phyloP scores from a whole-genome alignment of 2,113 vertebrate species.

The Puma concolor region DNA sequence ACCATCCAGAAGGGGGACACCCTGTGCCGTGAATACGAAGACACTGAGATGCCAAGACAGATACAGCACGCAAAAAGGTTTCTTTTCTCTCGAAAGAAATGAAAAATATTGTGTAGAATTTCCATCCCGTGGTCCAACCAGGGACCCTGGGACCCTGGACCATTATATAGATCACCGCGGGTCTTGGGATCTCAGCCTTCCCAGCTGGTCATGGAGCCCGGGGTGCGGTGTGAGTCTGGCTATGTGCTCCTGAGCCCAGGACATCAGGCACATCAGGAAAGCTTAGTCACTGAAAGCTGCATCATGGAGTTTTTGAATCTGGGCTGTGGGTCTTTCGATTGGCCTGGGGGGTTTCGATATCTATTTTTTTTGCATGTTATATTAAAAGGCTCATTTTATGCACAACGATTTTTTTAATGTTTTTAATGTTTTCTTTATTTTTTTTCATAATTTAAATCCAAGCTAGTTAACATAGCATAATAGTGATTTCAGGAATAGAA shows the following conservation, averaged over 20 bases:
- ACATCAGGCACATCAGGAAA: too few relatives aligned
- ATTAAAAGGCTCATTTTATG: rapidly evolving
- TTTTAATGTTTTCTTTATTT: too few relatives aligned
- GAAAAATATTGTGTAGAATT: rapidly evolving
- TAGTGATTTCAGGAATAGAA: too few relatives aligned
- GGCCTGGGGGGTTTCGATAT: background rate
- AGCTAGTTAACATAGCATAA: too few relatives aligned
- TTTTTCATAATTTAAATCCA: too few relatives aligned
- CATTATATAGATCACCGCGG: rapidly evolving
- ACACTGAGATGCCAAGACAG: rapidly evolving
- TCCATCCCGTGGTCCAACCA: background rate
- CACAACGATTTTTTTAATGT: too few relatives aligned
- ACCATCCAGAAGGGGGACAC: background rate
- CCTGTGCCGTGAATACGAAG: background rate
- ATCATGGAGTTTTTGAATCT: background rate
- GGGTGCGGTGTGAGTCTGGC: rapidly evolving
- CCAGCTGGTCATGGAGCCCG: rapidly evolving
- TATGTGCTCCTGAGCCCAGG: rapidly evolving
- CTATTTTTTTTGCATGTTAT: background rate
- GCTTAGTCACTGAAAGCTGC: rapidly evolving
- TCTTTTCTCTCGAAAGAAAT: background rate
- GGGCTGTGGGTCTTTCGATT: background rate
- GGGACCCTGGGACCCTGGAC: background rate
- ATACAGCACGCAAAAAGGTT: rapidly evolving
- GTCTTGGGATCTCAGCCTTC: background rate